phyloP scores from a whole-genome alignment of 1,140 invertebrate species.

The Oncopodura yosiiana region DNA sequence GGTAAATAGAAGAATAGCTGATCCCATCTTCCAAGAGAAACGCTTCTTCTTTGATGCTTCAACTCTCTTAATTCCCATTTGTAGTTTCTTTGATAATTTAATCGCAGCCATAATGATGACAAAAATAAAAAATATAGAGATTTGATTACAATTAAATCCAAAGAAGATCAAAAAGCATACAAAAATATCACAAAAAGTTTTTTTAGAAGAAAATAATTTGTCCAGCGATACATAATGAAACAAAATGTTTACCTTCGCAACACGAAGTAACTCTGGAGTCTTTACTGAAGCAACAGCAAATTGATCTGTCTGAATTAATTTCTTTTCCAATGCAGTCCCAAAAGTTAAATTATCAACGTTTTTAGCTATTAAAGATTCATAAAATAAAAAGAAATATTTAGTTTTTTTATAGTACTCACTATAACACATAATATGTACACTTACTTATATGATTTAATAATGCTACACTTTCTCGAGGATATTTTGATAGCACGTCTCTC shows the following conservation, averaged over 20 bases:
- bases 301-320: conserved; percentile 30
- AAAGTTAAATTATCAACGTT: conserved; percentile 13
- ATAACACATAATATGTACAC: not conserved
- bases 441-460: conserved; percentile 30
- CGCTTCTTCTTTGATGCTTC: conserved; percentile 16
- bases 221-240: not conserved
- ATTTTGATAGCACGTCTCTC: conserved; percentile 16
- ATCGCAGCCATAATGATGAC: not conserved
- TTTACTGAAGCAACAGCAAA: conserved; percentile 33
- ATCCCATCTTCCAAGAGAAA: conserved; percentile 33
- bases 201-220: not conserved
- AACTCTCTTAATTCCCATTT: conserved; percentile 22
- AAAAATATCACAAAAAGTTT: not conserved
- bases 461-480: conserved; percentile 23
- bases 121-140: not conserved
- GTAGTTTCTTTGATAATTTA: conserved; percentile 24
- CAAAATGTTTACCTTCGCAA: conserved; percentile 23
- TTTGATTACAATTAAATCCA: not conserved
- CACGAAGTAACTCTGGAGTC: conserved; percentile 24
- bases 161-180: not conserved
- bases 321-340: conserved; percentile 16
- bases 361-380: no score
- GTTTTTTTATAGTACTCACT: not conserved
- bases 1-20: conserved; percentile 16
- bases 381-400: conserved; percentile 6